Evolutionary conservation across 1,140 invertebrate species (phyloP), one percentile per base, ranked within the genome.

Genomic region (Drosophila arizonae): DNA sequence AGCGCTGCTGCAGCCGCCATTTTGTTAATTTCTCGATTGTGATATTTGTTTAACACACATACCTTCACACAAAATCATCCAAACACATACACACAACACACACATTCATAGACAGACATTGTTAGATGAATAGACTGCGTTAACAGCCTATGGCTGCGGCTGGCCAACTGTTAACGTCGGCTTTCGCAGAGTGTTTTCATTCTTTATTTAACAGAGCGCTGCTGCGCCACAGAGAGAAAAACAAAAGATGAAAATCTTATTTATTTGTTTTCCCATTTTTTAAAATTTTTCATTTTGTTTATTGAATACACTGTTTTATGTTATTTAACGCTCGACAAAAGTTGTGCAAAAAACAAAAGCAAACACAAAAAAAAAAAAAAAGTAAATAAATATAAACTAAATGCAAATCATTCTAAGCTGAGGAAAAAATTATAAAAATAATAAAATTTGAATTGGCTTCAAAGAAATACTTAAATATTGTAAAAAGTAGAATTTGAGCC

Each of bases 21-120:
- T 89, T 89, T 89, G 77, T 88, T 88, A 85, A 89, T 88, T 88
- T 89, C 84, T 88, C 80, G 74, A 88, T 88, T 88, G 84, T 88
- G 84, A 88, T 88, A 88, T 88, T 88, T 88, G 84, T 88, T 88
- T 85, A 88, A 87, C 82, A 87, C 82, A 87, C 81, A 79, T 68
- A 77, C 55, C 76, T 61, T 41, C 75, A 73, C 71, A 76, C 56
- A 77, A 36, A 65, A 33, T 52, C 46, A 72, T 30, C 54, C 9
- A 55, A 24, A 70, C 51, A 72, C 50, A 60, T 24, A 54, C 46
- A 61, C 50, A 72, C 39, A 55, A 17, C 36, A 39, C 36, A 74
- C 45, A 61, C 64, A 63, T 17, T 17, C 39, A 76, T 58, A 72
- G 46, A 54, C 63, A 72, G 46, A 57, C 26, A 51, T 30, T 52